Evolutionary conservation across 2,888 invertebrate species (phyloP), one percentile per base, ranked within the genome.

Genomic region (Ceriagrion tenellum): DNA sequence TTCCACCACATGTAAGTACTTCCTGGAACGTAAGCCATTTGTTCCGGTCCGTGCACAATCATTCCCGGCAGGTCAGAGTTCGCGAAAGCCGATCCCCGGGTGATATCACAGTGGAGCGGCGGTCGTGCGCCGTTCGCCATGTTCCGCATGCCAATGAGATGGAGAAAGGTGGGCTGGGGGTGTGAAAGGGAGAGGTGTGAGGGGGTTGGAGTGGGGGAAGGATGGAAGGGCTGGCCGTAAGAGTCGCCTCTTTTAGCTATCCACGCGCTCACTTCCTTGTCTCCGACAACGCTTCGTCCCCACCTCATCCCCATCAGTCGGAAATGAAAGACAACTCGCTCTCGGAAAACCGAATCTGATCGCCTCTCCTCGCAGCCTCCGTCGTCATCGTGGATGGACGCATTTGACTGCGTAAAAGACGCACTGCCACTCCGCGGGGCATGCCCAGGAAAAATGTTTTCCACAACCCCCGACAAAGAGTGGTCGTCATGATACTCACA

Each of bases 61-160:
- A 69, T 47, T 93, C 93, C 47, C 93, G 47, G 47, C 69, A 47
- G 93, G 93, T 93, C 93, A 93, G 93, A 69, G 93, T 93, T 93
- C 93, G 93, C 74, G 93, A 93, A 93, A 93, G 93, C 93, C n/a
- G 91, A 63, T 40, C 56, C 30, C 20, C 90, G 91, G 47, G 91
- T 63, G 40, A 91, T 35, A 91, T 35, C 91, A 35, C 88, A 88
- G 23, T 47, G 69, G 69, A 26, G 69, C 81, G 12, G 59, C 69
- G 12, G 69, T 12, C 26, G 35, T 69, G n/a, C 30, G 23, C 30
- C 81, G 16, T 13, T 35, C 35, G 26, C 81, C 35, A 30, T 81
- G 30, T 93, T 93, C 93, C 93, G 93, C 93, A 93, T 93, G 69
- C 93, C 93, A 93, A 69, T 47, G 93, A 93, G 59, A 23, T 47